Base-by-base conservation (phyloP, 2,888 invertebrate species). In the Antheraea yamamai region DNA sequence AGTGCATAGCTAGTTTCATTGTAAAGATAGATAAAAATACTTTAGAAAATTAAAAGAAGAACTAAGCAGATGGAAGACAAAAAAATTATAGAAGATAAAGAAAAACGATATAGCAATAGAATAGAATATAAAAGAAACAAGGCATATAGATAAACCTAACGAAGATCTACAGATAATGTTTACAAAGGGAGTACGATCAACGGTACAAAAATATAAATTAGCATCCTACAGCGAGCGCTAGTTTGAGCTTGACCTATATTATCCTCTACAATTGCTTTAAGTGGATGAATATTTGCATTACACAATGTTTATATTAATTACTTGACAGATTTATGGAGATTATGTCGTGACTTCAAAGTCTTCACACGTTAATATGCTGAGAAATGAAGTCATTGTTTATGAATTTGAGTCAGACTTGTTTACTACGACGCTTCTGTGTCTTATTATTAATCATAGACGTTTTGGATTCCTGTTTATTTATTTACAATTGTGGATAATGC, bases 201-300 rank as follows among this genome's bases (percentile, higher is more conserved):
- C 70, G 70, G 39, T 39, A 39, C 39, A 70, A 39, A 39, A 70
- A 70, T 66, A 66, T 16, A 39, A 4, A 39, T 70, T 70, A 70
- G 18, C 18, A 70, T 20, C 6, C n/a, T 39, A n/a, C 70, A 84
- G 82, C 84, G 84, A 83, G 75, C 77, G 78, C 78, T 82, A 79
- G 81, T 80, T 83, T 82, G 86, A 83, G 84, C 85, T 88, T 85
- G 87, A 87, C 88, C 88, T 80, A 85, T 85, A 86, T 88, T 77
- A 75, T 77, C 75, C 35, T 39, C 39, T 20, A 86, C 88, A 87
- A 87, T 84, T 82, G 83, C 76, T 81, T 77, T 78, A 83, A 82
- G 81, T 83, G 84, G 81, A 82, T 82, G 81, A 83, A 83, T 82
- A 88, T 88, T 88, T 83, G 82, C 88, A 88, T 88, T 80, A 85